Conservation (phyloP, 2,888 invertebrate genomes). For the Criorhina ranunculi region DNA sequence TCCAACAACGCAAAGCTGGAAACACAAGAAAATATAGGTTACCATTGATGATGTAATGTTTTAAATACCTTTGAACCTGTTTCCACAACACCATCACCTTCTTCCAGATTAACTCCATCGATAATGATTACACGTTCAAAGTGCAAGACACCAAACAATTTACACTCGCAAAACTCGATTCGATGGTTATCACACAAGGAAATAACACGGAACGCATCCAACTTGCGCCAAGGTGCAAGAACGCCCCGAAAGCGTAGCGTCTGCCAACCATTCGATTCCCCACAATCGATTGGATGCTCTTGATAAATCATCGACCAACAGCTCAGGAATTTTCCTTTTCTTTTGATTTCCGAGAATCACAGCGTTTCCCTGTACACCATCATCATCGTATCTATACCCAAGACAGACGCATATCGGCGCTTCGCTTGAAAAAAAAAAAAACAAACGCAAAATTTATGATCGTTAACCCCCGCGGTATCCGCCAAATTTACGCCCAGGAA, state of each 20-base stretch:
- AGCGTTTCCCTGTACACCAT: conserved; percentile 36
- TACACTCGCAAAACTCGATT: conserved; percentile 63
- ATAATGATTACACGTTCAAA: conserved; percentile 37
- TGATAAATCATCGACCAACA: conserved; percentile 72
- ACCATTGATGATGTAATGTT: conserved; percentile 50
- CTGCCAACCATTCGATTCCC: too few relatives aligned
- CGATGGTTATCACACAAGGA: conserved; percentile 69
- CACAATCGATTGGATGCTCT: conserved; percentile 66
- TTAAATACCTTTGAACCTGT: conserved; percentile 33
- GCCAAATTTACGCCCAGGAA: conserved; percentile 51
- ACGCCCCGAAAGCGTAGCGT: conserved; percentile 63
- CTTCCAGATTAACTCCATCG: conserved; percentile 16
- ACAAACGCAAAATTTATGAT: conserved; percentile 62
- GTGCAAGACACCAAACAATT: conserved; percentile 43
- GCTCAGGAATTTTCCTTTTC: conserved; percentile 44
- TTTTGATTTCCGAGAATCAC: conserved; percentile 68
- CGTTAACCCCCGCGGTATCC: conserved; percentile 66
- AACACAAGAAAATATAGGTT: conserved; percentile 11
- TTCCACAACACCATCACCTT: neutral
- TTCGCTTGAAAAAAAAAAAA: conserved; percentile 56
- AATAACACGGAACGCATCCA: conserved; percentile 48
- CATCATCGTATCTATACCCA: conserved; percentile 17
- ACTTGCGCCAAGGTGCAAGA: conserved; percentile 58
- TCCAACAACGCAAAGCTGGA: neutral
- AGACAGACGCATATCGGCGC: conserved; percentile 57